phyloP scores from a whole-genome alignment of 2,888 invertebrate species.

The Pyrrhia umbra region DNA sequence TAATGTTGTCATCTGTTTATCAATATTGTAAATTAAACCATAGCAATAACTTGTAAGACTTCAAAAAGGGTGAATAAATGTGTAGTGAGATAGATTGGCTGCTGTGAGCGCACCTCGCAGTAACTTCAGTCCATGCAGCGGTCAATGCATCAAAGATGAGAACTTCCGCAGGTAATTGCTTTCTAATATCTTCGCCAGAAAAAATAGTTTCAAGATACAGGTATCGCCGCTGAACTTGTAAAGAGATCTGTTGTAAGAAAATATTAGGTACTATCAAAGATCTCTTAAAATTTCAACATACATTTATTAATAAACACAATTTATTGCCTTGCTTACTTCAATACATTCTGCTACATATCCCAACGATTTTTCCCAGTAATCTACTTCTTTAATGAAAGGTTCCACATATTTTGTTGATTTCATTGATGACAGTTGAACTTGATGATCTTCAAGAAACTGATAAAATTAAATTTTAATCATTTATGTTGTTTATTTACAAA shows the following conservation, averaged over 20 bases:
- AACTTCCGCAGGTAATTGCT: constrained; percentile 94
- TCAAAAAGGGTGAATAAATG: too few species aligned
- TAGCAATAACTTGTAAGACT: too few species aligned
- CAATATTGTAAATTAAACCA: too few species aligned
- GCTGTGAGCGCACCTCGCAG: constrained; percentile 86
- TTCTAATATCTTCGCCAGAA: constrained; percentile 95
- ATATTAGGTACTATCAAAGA: background rate
- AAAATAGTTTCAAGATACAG: constrained; percentile 97
- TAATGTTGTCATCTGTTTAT: background rate
- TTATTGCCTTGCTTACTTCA: constrained; percentile 91
- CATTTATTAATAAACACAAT: too few species aligned
- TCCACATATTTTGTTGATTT: constrained; percentile 96
- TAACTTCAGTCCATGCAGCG: constrained; percentile 93
- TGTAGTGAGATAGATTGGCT: too few species aligned
- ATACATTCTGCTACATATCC: constrained; percentile 95
- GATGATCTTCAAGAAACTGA: constrained; percentile 94
- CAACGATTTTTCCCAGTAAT: constrained; percentile 96
- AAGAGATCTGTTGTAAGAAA: constrained; percentile 83
- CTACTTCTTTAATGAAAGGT: constrained; percentile 95
- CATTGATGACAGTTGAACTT: constrained; percentile 95
- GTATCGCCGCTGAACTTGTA: constrained; percentile 96
- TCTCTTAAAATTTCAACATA: background rate
- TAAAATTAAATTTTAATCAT: background rate
- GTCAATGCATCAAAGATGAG: constrained; percentile 93
- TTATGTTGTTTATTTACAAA: too few species aligned